Evolutionary conservation across 2,888 invertebrate genomes (phyloP), one percentile per base, ranked within the genome.

Genomic region (Drosophila kokeensis): DNA sequence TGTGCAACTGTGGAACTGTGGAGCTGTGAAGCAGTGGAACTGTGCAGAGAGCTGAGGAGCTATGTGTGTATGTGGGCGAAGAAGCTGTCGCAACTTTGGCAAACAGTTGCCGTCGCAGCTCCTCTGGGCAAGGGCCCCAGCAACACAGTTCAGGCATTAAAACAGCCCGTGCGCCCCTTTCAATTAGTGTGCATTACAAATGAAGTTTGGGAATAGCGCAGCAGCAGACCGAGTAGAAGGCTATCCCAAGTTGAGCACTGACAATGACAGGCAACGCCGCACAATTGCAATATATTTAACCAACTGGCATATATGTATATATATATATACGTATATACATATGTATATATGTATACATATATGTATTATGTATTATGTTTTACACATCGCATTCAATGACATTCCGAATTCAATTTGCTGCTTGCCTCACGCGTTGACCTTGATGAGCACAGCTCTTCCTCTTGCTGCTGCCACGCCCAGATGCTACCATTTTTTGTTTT

Each of bases 101-200:
- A 55, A 71, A 61, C 61, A 60, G 38, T 55, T 61, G 60, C 53
- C 60, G 21, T 21, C 29, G 60, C 53, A 30, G 36, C 71, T 74
- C 79, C 79, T 62, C 40, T 38, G 77, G 79, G 73, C 65, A 65
- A 65, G 60, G 45, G 73, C 54, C 58, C 29, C 38, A 49, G 42
- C 73, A 54, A n/a, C 24, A 61, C 76, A 67, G 83, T 61, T 87
- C 72, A 78, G 69, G 89, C 85, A 89, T 85, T 85, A 89, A 89
- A 85, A 74, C 85, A 80, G 76, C 80, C 82, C 85, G 75, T 79
- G 76, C 77, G 83, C 89, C 87, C 90, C 86, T 87, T 87, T 87
- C 90, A 87, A 87, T 87, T 87, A 87, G 87, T 87, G 83, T 90
- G 89, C 86, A 86, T 86, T 86, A 86, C 85, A 86, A 89, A 86